Base-by-base conservation (phyloP, 2,113 vertebrate genomes). In the Piliocolobus tephrosceles region DNA sequence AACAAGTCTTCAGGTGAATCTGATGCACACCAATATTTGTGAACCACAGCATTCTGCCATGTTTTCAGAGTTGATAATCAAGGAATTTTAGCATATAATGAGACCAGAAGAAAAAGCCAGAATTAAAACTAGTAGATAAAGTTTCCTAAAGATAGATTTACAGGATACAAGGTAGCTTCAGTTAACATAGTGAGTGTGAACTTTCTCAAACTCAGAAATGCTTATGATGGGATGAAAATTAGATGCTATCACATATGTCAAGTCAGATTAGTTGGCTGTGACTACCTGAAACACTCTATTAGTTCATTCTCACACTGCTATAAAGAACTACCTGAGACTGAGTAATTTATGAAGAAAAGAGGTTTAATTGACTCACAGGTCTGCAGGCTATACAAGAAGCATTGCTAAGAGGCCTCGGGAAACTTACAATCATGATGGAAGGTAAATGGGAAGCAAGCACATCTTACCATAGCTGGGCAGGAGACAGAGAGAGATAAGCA, bases 171-270 rank as follows among this genome's bases (percentile, higher is more conserved):
- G 17, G 52, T 47, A n/a, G 4, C 23, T 87, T 91, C n/a, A 87
- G 20, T 86, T 78, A 47, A 80, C 23, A 78, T 0, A 88, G 32
- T 32, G n/a, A 75, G 17, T n/a, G 70, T 3, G 20, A 58, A 76
- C 30, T 72, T 87, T 91, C 38, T 91, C 40, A 94, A n/a, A 94
- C 52, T 47, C 47, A 92, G 38, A 90, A 87, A 86, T 70, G 30
- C 6, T 50, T 83, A 84, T 13, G 73, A 58, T 18, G 82, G 13
- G 25, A 50, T 89, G n/a, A 50, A 47, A 83, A 70, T 47, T n/a
- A 43, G 16, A 25, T 47, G 27, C 70, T 35, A 75, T 70, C 6
- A 64, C 18, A 61, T 23, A 20, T 70, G 40, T 84, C 38, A 88
- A 91, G 45, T 55, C 75, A 82, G 82, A 90, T 92, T 32, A 88